A percentile compares a stretch with the other conserved stretches of the same genome.
These are phyloP conservation scores for Baccha elongata DNA, from an alignment of 2,888 invertebrate species.

Conservation along the genomic window DNA sequence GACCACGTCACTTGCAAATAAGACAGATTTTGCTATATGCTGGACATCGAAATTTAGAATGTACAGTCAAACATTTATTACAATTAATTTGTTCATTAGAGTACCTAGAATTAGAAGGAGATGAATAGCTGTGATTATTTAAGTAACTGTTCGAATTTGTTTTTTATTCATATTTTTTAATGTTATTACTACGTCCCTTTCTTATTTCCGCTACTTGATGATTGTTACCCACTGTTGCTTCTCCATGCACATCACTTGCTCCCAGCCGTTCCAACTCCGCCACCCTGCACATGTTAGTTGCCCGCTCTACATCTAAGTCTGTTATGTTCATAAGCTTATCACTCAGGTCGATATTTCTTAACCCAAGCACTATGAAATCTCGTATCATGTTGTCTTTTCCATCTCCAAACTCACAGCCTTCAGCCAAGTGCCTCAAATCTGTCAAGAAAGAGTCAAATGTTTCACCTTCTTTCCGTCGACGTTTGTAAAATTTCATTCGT, in stretches of 20 bases:
- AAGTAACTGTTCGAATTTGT: not conserved
- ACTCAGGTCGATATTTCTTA: not conserved
- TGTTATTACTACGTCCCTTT: constrained; percentile 9
- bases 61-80: constrained; percentile 8
- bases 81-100: constrained; percentile 3
- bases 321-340: constrained; percentile 13
- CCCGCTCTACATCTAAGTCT: not conserved
- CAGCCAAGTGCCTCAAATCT: constrained; percentile 10
- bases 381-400: constrained; percentile 22
- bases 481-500: constrained; percentile 26
- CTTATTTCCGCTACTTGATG: constrained; percentile 16
- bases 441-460: constrained; percentile 4
- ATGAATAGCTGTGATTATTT: constrained; percentile 1
- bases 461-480: constrained; percentile 27
- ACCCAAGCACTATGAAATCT: constrained; percentile 4
- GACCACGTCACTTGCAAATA: constrained; percentile 4
- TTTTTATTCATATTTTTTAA: constrained; percentile 9
- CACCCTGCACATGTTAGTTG: not conserved
- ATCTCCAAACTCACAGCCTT: constrained; percentile 19
- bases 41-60: constrained; percentile 4
- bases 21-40: not conserved
- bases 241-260: not conserved
- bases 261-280: not conserved
- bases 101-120: constrained; percentile 1
- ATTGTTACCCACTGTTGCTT: not conserved